A percentile compares a stretch with the other conserved stretches of the same genome.
phyloP scores from a whole-genome alignment of 2,888 invertebrate species.

The Drosophila seclusa region DNA sequence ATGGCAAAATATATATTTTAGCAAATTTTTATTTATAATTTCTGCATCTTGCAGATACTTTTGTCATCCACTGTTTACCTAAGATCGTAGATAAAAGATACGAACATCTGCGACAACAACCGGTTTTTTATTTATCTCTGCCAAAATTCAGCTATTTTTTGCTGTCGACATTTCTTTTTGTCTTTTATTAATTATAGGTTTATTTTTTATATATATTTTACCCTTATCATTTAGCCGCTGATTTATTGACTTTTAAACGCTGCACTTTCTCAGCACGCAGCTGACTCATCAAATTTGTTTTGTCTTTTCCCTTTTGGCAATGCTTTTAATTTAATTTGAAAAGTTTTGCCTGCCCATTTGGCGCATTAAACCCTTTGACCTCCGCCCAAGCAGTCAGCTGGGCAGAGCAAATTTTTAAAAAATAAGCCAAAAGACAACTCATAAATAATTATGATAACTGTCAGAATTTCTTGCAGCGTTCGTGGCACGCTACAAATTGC shows the following conservation, averaged over 20 bases:
- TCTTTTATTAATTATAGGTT: conserved; percentile 61
- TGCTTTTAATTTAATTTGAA: conserved; percentile 82
- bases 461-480: conserved; percentile 48
- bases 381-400: conserved; percentile 13
- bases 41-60: conserved; percentile 11
- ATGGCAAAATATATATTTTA: neutral
- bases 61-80: neutral
- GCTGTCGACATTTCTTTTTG: neutral
- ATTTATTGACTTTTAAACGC: conserved; percentile 82
- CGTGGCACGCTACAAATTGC: conserved; percentile 39
- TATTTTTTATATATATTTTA: conserved; percentile 26
- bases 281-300: conserved; percentile 80
- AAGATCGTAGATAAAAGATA: conserved; percentile 1
- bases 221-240: conserved; percentile 73
- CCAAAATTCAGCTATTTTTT: conserved; percentile 13
- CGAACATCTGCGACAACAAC: conserved; percentile 11
- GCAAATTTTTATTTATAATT: conserved; percentile 20
- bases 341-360: conserved; percentile 77
- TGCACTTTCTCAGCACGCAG: conserved; percentile 61
- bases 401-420: conserved; percentile 23
- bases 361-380: conserved; percentile 76
- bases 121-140: conserved; percentile 27
- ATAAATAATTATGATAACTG: conserved; percentile 82
- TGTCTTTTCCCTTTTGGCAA: conserved; percentile 65
- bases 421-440: conserved; percentile 56